Evolutionary conservation across 2,888 invertebrate species (phyloP).

Genomic region (Catocala fraxini): DNA sequence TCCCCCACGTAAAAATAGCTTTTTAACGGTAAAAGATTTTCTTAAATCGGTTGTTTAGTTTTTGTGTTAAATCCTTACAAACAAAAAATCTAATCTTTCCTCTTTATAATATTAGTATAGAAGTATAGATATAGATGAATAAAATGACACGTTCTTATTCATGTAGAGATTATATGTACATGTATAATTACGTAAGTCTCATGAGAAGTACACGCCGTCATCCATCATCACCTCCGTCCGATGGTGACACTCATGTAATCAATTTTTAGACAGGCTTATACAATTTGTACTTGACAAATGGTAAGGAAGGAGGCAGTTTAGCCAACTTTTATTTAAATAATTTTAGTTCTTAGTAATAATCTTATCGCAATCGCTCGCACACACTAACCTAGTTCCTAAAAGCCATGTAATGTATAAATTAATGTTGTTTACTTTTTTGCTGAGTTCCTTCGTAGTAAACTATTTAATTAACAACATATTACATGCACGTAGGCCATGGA

Average conservation of each 20-base stretch:
- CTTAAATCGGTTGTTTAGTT: too few relatives aligned
- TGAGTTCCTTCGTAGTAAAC: conserved; percentile 18
- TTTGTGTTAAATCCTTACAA: too few relatives aligned
- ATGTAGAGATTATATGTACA: neutral
- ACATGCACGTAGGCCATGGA: conserved; percentile 25
- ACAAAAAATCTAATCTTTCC: too few relatives aligned
- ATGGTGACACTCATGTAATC: conserved; percentile 62
- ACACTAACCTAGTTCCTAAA: too few relatives aligned
- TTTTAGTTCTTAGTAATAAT: conserved; percentile 3
- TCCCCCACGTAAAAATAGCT: too few relatives aligned
- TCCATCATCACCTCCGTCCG: conserved; percentile 56
- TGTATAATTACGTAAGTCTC: conserved; percentile 14
- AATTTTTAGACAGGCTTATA: conserved; percentile 62
- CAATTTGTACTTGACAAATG: conserved; percentile 62
- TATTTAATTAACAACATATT: conserved; percentile 29
- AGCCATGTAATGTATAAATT: neutral
- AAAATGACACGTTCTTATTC: too few relatives aligned
- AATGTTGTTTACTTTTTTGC: conserved; percentile 12
- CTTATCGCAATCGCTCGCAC: neutral
- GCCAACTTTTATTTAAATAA: conserved; percentile 19
- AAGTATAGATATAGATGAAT: too few relatives aligned
- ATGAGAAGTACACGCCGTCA: conserved; percentile 42
- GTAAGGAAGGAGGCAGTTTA: conserved; percentile 24
- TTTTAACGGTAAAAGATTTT: too few relatives aligned
- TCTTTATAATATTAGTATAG: too few relatives aligned